These are phyloP conservation scores for Lycaon pictus DNA, from an alignment of 2,113 vertebrate genomes.

Conservation along the genomic window DNA sequence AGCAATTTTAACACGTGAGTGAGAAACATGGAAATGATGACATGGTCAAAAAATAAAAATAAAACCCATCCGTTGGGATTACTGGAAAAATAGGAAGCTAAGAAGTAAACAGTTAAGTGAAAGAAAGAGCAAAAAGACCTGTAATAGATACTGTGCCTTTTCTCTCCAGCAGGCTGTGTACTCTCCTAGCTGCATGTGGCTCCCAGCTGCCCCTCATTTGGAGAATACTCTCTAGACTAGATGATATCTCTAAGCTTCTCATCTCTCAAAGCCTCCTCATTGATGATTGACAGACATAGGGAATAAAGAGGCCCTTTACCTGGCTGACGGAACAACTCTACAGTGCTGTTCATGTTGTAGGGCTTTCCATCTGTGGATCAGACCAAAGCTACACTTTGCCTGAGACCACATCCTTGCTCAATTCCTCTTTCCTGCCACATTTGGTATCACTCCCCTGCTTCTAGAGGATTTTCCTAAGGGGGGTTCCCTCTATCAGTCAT, in stretches of 20 bases:
- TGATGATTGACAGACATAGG: accelerated
- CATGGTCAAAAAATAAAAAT: neutral
- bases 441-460: neutral
- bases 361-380: neutral
- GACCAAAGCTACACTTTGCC: neutral
- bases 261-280: neutral
- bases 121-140: neutral
- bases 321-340: neutral
- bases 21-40: neutral
- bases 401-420: neutral
- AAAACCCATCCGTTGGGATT: neutral
- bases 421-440: neutral
- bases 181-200: no score
- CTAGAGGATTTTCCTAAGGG: neutral
- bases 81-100: neutral
- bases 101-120: neutral
- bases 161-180: neutral
- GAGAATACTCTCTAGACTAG: neutral
- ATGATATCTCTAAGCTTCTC: neutral
- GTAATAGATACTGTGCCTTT: neutral
- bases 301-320: neutral
- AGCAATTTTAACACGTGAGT: neutral
- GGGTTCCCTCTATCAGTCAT: neutral
- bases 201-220: neutral
- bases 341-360: neutral